Conservation (phyloP, 2,888 invertebrate species). For the Meghimatium bilineatum region DNA sequence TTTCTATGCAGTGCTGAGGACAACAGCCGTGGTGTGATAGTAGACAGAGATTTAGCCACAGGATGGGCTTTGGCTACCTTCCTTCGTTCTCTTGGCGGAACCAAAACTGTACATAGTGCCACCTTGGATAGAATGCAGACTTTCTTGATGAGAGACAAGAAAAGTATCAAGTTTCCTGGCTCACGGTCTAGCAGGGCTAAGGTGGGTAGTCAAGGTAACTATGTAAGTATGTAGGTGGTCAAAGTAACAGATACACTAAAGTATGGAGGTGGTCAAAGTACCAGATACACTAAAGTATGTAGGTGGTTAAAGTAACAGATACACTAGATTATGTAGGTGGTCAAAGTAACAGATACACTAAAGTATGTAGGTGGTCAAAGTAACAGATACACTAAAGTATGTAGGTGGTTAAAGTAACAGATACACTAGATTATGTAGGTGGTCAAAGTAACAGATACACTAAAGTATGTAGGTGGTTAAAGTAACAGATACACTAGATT, state of each 20-base stretch:
- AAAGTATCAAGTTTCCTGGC: slow-evolving; percentile 79
- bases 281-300: no score
- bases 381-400: no score
- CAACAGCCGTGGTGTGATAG: slow-evolving; percentile 4
- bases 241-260: neutral
- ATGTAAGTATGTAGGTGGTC: neutral
- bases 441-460: no score
- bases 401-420: no score
- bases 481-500: no score
- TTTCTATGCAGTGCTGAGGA: slow-evolving; percentile 32
- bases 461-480: no score
- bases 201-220: slow-evolving; percentile 45
- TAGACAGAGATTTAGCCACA: slow-evolving; percentile 79
- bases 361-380: no score
- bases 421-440: no score
- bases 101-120: slow-evolving; percentile 79
- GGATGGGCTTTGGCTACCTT: slow-evolving; percentile 89
- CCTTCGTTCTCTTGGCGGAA: slow-evolving; percentile 86
- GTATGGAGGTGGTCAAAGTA: no score
- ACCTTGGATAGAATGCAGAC: slow-evolving; percentile 87
- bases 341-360: no score
- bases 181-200: slow-evolving; percentile 56
- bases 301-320: no score
- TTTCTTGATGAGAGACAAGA: slow-evolving; percentile 90
- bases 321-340: no score